Conservation (phyloP, 2,113 vertebrate species). For the Syngnathoides biaculeatus region DNA sequence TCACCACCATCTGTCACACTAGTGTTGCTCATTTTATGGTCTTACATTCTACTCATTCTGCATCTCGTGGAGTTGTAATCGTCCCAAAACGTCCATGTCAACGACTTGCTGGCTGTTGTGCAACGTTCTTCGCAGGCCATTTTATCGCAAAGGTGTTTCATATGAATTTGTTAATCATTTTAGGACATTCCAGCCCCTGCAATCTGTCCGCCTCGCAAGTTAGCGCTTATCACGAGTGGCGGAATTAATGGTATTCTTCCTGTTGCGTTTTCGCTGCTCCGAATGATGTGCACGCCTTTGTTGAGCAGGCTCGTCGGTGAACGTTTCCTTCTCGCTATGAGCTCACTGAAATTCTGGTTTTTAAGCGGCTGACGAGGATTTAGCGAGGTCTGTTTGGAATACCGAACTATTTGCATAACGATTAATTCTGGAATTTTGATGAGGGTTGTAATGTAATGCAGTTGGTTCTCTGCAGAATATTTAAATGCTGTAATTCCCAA, state of each 20-base stretch:
- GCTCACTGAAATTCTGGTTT: not conserved
- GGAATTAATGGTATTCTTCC: slow-evolving; percentile 1
- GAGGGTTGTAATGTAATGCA: not conserved
- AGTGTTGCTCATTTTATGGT: not conserved
- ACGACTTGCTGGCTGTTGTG: not conserved
- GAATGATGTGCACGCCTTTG: not conserved
- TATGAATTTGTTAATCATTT: slow-evolving; percentile 28
- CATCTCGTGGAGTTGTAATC: not conserved
- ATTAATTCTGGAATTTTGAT: not conserved
- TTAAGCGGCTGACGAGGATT: not conserved
- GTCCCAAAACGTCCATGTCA: not conserved
- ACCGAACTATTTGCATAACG: not conserved
- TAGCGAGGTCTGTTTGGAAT: not conserved
- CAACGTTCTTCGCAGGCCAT: slow-evolving; percentile 6
- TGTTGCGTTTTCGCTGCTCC: not conserved
- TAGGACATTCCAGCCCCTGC: slow-evolving; percentile 19
- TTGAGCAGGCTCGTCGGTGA: not conserved
- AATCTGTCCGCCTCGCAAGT: slow-evolving; percentile 11
- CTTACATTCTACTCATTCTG: not conserved
- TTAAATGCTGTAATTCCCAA: not conserved
- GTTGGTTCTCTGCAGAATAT: not conserved
- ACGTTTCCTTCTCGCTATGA: not conserved
- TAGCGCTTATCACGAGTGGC: not conserved
- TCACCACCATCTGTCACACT: slow-evolving; percentile 19
- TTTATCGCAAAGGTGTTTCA: slow-evolving; percentile 14